phyloP scores from a whole-genome alignment of 2,888 invertebrate species.

The Ormyrus labotus region DNA sequence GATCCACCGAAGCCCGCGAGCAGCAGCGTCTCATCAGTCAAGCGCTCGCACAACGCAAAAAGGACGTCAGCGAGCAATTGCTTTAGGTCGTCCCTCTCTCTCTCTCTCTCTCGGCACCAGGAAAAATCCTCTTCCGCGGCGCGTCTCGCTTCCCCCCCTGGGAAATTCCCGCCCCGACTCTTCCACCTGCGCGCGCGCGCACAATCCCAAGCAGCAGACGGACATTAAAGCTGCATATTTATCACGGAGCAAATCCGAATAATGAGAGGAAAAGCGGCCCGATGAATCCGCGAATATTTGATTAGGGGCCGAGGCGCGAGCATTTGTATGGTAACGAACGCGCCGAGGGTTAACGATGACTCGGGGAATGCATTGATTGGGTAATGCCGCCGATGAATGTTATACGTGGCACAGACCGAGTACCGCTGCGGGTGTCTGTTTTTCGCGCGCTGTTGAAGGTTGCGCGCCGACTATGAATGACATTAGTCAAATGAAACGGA shows the following conservation, averaged over 20 bases:
- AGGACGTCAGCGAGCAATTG: too few species aligned
- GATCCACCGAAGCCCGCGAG: too few species aligned
- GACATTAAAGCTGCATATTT: constrained; percentile 42
- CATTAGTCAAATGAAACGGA: constrained; percentile 16
- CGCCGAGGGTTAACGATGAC: constrained; percentile 38
- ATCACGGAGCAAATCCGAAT: constrained; percentile 4
- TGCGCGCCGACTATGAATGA: constrained; percentile 9
- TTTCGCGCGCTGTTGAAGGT: too few species aligned
- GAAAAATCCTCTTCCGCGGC: neutral
- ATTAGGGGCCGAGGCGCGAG: constrained; percentile 30
- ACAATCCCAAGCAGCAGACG: constrained; percentile 25
- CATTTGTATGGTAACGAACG: constrained; percentile 53
- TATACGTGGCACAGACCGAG: neutral
- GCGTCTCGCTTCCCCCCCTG: constrained; percentile 14
- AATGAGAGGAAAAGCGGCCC: too few species aligned
- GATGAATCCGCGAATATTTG: constrained; percentile 48
- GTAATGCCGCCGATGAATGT: neutral
- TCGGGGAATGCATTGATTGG: constrained; percentile 46
- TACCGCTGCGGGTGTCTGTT: too few species aligned
- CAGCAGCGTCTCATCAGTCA: too few species aligned
- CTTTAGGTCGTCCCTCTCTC: neutral
- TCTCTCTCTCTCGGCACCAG: neutral
- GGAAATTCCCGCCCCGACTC: constrained; percentile 22
- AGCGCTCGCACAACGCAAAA: too few species aligned
- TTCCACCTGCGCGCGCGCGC: neutral